Evolutionary conservation across 2,888 invertebrate genomes (phyloP).

Genomic region (Dasysyrphus albostriatus): DNA sequence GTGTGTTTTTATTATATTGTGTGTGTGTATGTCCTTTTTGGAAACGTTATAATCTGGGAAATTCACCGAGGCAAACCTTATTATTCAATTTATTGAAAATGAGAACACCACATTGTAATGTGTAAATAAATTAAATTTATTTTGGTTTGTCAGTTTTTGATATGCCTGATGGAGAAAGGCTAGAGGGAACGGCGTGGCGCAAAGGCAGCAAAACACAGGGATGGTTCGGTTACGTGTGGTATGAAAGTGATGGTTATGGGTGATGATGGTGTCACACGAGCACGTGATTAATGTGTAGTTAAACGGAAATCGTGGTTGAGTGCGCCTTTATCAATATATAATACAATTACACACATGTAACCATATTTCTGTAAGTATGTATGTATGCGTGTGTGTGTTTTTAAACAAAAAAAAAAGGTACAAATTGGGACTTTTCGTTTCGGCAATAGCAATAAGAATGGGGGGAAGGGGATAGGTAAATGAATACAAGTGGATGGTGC

Average conservation of each 20-base stretch:
- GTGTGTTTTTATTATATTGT: background rate
- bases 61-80: slow-evolving; percentile 63
- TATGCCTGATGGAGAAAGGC: slow-evolving; percentile 41
- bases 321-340: slow-evolving; percentile 9
- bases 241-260: slow-evolving; percentile 19
- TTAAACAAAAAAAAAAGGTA: slow-evolving; percentile 2
- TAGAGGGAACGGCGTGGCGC: background rate
- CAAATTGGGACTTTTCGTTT: slow-evolving; percentile 20
- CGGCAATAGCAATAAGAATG: background rate
- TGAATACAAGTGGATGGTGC: background rate
- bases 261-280: slow-evolving; percentile 61
- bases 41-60: slow-evolving; percentile 49
- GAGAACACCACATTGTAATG: slow-evolving; percentile 76
- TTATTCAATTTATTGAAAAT: slow-evolving; percentile 76
- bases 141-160: slow-evolving; percentile 75
- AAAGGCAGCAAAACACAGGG: background rate
- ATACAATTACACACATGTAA: background rate
- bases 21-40: background rate
- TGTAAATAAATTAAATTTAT: slow-evolving; percentile 76
- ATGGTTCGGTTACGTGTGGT: slow-evolving; percentile 1
- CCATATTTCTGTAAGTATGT: background rate
- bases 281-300: slow-evolving; percentile 76
- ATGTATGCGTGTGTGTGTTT: background rate
- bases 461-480: no score
- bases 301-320: slow-evolving; percentile 69